Evolutionary conservation across 2,113 vertebrate species (phyloP), one percentile per base, ranked within the genome.

Genomic region (Sander lucioperca): DNA sequence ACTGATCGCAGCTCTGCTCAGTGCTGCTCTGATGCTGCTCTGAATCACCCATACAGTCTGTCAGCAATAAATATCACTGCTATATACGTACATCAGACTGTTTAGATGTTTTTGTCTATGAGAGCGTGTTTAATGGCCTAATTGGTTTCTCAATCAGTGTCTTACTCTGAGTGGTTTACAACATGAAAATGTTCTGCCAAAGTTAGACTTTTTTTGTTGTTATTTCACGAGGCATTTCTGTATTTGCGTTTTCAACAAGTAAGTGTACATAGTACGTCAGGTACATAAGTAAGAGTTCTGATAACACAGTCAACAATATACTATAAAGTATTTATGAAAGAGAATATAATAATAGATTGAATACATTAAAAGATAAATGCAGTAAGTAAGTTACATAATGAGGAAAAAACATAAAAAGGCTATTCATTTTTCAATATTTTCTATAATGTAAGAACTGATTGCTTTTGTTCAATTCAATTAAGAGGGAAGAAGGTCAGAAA

Each of bases 1-100:
- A 47, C 68, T 83, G 57, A 59, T 76, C 61, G 39, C 58, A 58
- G 67, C 45, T 74, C 80, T 91, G 77, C 67, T 88, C 76, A 33
- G 57, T 30, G 33, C 43, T 3, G 72, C 62, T 70, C 66, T 84
- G 54, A 56, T 33, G 51, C 57, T 90, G 64, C 66, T 88, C 72
- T 77, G 56, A 79, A 48, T 23, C 47, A 65, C 25, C 30, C 14
- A 23, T 51, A n/a, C 27, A 27, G 51, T 58, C 59, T 33, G 61
- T n/a, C 61, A 59, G 4, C 68, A 84, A 23, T 73, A 82, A 85
- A 85, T 0, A 43, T 48, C 21, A 47, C 0, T 12, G n/a, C 13
- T 61, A 23, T 14, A 4, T 11, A 58, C 30, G 25, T 30, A 58
- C 30, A 30, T 30, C 68, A 30, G 25, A 18, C 39, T 0, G 16